These are phyloP conservation scores for Serripes groenlandicus DNA, from an alignment of 2,888 invertebrate species.

Conservation along the genomic window DNA sequence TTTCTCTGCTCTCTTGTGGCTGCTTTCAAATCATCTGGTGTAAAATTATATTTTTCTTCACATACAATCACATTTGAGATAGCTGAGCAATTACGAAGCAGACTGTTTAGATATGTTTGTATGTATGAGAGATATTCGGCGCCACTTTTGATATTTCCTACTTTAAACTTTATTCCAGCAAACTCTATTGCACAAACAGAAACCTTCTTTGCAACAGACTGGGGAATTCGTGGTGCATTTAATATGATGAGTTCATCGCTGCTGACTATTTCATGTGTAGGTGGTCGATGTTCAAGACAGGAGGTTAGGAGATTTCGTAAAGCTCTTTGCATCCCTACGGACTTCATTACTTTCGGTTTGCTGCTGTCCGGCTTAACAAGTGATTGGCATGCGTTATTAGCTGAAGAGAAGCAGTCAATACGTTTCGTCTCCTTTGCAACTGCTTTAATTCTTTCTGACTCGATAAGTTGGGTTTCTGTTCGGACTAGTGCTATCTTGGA, in stretches of 20 bases:
- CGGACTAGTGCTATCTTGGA: constrained; percentile 17
- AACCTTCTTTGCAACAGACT: constrained; percentile 14
- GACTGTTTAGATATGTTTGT: constrained; percentile 26
- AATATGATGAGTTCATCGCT: constrained; percentile 9
- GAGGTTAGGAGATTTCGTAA: constrained; percentile 31
- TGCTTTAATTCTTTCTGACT: constrained; percentile 29
- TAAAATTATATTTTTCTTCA: constrained; percentile 44
- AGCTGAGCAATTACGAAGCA: constrained; percentile 7
- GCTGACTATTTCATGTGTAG: not conserved
- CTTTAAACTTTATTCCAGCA: constrained; percentile 48
- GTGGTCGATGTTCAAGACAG: no score
- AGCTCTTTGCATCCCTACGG: constrained; percentile 36
- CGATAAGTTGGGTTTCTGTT: constrained; percentile 38
- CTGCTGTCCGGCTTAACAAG: constrained; percentile 51
- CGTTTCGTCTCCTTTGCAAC: constrained; percentile 31
- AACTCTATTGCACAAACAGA: constrained; percentile 46
- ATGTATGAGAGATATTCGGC: constrained; percentile 27
- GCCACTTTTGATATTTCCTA: constrained; percentile 33
- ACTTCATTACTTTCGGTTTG: constrained; percentile 55
- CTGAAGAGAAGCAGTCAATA: constrained; percentile 26
- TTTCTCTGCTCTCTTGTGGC: constrained; percentile 42
- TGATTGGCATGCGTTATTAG: constrained; percentile 59
- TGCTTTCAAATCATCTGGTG: constrained; percentile 54
- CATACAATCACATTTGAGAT: constrained; percentile 24
- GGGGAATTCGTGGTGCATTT: constrained; percentile 18